Percentiles rank a stretch among this genome's conserved stretches.
These are phyloP conservation scores for Mesoclemmys tuberculata DNA, from an alignment of 2,113 vertebrate species.

Conservation along the genomic window DNA sequence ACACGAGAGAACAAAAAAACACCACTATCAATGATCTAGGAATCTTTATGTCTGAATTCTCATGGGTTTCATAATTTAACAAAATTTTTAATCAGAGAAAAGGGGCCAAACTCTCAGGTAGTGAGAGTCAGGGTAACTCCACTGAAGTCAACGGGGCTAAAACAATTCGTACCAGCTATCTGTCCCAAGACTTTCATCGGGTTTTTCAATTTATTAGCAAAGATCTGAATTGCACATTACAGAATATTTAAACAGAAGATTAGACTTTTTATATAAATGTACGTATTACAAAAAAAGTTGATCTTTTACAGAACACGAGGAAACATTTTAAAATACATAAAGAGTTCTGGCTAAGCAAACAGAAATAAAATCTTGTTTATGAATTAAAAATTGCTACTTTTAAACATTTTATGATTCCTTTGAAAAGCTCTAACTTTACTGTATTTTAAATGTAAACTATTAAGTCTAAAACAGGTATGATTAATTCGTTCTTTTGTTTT, in stretches of 20 bases:
- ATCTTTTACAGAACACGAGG: background rate
- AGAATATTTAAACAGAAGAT: background rate
- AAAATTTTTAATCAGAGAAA: background rate
- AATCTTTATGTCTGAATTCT: background rate
- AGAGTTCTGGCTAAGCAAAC: background rate
- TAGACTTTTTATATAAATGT: background rate
- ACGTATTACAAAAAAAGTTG: background rate
- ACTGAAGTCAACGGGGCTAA: background rate
- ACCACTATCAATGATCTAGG: background rate
- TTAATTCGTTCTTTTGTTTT: background rate
- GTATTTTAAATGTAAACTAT: background rate
- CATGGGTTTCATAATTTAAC: background rate
- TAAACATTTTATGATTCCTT: background rate
- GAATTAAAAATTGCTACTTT: fast-evolving
- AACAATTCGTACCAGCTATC: background rate
- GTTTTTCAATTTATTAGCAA: background rate
- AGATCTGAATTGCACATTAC: background rate
- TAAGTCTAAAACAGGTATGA: background rate
- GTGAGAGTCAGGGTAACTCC: background rate
- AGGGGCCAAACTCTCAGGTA: background rate
- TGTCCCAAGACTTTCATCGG: background rate
- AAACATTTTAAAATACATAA: background rate
- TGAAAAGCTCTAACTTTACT: background rate
- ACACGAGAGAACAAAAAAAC: fast-evolving
- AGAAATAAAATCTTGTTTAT: background rate